Evolutionary conservation across 2,888 invertebrate genomes (phyloP), one percentile per base, ranked within the genome.

Genomic region (Limnephilus lunatus): DNA sequence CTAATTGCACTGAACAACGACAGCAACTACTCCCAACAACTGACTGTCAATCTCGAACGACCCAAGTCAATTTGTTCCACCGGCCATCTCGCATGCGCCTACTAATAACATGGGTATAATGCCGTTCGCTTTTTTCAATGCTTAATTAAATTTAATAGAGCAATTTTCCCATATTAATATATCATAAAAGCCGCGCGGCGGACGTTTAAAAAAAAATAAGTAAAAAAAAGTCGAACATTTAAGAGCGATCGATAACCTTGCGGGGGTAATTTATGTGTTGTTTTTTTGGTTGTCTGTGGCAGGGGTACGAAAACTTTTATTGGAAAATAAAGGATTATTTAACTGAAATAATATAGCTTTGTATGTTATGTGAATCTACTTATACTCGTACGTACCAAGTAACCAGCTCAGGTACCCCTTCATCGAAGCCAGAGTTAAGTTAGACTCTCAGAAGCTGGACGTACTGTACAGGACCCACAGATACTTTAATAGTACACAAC

Each of bases 61-160:
- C 68, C 68, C 68, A 68, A 30, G 86, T 86, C 86, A 44, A 44
- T 86, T 44, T 30, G 85, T 39, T 15, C 25, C 35, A 11, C 44
- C 68, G 25, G 68, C 68, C 68, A n/a, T 68, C 68, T 25, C 68
- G 68, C 25, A 68, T n/a, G 68, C 68, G 25, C 68, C 68, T n/a
- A n/a, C 9, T 68, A 68, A 68, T 68, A 68, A 68, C n/a, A 68
- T 25, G 68, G 68, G 68, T 44, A 44, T 86, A 44, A 44, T 30
- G 85, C 25, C 39, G 48, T 25, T 30, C 44, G 44, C 44, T 86
- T 86, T 44, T 44, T 86, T 44, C 32, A 48, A 25, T 86, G 39
- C 30, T 86, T 86, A 86, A 86, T 86, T 86, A 86, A 86, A 44
- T 86, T 86, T 86, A 86, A 86, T 86, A 86, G 86, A 86, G 86